Evolutionary conservation across 2,888 invertebrate species (phyloP), one percentile per base, ranked within the genome.

Genomic region (Scaptomyza cyrtandrae): DNA sequence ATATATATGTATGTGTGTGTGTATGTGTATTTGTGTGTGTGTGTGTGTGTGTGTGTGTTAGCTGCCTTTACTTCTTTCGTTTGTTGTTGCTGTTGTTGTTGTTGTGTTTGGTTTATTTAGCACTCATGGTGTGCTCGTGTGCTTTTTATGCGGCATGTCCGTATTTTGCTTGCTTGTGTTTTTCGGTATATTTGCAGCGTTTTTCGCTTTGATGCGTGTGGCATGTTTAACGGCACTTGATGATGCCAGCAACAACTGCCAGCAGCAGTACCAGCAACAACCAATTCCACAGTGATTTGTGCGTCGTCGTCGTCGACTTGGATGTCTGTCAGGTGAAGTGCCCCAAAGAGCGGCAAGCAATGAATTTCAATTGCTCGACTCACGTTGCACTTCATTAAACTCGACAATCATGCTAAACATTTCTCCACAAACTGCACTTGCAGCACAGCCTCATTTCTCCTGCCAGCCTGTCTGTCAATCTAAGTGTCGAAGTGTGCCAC

Each of bases 331-430:
- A 52, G 37, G 64, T 75, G 50, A 19, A 45, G 24, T 49, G 39
- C 14, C 39, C 62, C 53, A 55, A 69, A 65, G 27, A 50, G 62
- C 63, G 46, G 63, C 70, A 49, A 58, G 70, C 75, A 83, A 77
- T 68, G 87, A 81, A 75, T 79, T 82, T 74, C 86, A 86, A 85
- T 88, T 78, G 88, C 79, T 71, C 73, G 66, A 62, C 67, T 62
- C 79, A 70, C 70, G 86, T 83, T 82, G 83, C 88, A 83, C 83
- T 88, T 83, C 88, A 83, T 83, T 83, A 86, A 81, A 66, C 87
- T 70, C 82, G 65, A 70, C 67, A 78, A 77, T 81, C 71, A 80
- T 66, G 80, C 76, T 77, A 43, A 57, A 62, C 39, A 56, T 50
- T 68, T 68, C 41, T 41, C 16, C 41, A 16, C 41, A 35, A 19